A percentile compares a stretch with the other conserved stretches of the same genome.
Evolutionary conservation across 2,113 vertebrate species (phyloP).

Genomic region (Gorsachius goisagi): DNA sequence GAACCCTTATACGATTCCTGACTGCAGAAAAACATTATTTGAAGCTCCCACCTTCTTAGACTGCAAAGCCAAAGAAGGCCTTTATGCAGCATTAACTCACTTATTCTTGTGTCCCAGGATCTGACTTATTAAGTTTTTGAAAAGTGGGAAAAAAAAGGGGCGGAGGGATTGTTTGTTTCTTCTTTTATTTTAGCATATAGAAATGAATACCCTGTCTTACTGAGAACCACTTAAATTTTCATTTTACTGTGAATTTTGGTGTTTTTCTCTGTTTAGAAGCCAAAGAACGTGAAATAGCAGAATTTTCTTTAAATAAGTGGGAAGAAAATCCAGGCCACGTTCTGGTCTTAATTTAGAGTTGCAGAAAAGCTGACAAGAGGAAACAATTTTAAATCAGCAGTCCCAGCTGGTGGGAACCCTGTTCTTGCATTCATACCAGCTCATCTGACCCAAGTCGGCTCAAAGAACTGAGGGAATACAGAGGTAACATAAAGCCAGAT

Average conservation of each 20-base stretch:
- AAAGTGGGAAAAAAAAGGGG: not conserved
- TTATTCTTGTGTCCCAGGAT: not conserved
- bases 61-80: not conserved
- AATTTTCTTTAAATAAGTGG: not conserved
- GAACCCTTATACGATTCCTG: not conserved
- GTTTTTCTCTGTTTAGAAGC: not conserved
- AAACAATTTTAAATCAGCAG: not conserved
- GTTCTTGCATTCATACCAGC: not conserved
- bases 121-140: not conserved
- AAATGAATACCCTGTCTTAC: not conserved
- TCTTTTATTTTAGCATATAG: not conserved
- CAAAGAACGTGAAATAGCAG: not conserved
- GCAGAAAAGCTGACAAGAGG: not conserved
- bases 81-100: not conserved
- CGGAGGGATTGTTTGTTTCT: rapidly evolving
- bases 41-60: not conserved
- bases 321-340: not conserved
- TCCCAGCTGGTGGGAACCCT: not conserved
- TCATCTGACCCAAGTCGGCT: not conserved
- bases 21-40: not conserved
- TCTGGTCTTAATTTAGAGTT: not conserved
- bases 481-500: not conserved
- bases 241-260: not conserved
- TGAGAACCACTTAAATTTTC: not conserved
- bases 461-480: not conserved